A percentile compares a stretch with the other conserved stretches of the same genome.
phyloP scores from a whole-genome alignment of 2,888 invertebrate species.

The Lithophane semibrunnea region DNA sequence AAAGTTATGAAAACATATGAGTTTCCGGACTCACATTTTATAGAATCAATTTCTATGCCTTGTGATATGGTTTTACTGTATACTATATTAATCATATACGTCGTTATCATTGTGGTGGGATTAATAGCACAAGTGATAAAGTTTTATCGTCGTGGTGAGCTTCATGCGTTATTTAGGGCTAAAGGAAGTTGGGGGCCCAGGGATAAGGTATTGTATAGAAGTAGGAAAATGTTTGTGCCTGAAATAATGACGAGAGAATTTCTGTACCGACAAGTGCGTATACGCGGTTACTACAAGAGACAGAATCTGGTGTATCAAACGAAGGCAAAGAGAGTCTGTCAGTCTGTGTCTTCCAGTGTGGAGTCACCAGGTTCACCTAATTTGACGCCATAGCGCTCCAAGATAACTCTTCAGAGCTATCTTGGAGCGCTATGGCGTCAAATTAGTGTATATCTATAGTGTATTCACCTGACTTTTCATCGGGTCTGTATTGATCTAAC shows the following conservation, averaged over 20 bases:
- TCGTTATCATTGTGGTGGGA: slow-evolving; percentile 72
- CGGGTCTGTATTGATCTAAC: slow-evolving; percentile 98
- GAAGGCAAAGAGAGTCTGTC: slow-evolving; percentile 25
- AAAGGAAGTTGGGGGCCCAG: slow-evolving; percentile 82
- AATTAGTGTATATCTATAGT: slow-evolving; percentile 71
- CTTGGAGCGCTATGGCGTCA: slow-evolving; percentile 79
- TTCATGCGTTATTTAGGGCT: slow-evolving; percentile 72
- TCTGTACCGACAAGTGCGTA: slow-evolving; percentile 86
- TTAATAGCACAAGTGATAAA: slow-evolving; percentile 70
- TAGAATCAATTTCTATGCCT: slow-evolving; percentile 64
- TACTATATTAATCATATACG: slow-evolving; percentile 73
- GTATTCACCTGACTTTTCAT: slow-evolving; percentile 95
- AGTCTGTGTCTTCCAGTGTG: slow-evolving; percentile 33
- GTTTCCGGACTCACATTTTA: slow-evolving; percentile 69
- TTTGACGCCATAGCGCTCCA: too few relatives aligned
- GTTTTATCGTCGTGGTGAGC: slow-evolving; percentile 63
- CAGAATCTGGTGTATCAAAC: slow-evolving; percentile 25
- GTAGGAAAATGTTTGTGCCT: slow-evolving; percentile 87
- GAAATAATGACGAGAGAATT: slow-evolving; percentile 89
- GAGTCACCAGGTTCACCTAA: slow-evolving; percentile 31
- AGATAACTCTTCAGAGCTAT: slow-evolving; percentile 52
- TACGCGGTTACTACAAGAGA: slow-evolving; percentile 78
- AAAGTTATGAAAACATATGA: slow-evolving; percentile 60
- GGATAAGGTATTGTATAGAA: slow-evolving; percentile 80
- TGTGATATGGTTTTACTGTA: slow-evolving; percentile 74